Conservation (phyloP, 2,888 invertebrate genomes). For the Laspeyria flexula region DNA sequence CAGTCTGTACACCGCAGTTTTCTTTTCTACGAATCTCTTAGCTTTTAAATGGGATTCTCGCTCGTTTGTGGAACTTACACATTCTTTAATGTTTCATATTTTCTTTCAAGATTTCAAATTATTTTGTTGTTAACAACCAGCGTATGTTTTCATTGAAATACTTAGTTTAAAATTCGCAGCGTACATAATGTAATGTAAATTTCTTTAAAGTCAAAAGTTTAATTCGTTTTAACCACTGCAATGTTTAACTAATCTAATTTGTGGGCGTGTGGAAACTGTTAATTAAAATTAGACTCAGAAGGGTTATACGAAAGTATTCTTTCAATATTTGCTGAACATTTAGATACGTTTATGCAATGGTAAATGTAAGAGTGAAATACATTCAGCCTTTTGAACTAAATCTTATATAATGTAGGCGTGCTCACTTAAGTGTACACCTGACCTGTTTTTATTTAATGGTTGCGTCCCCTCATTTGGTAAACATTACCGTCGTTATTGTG, state of each 20-base stretch:
- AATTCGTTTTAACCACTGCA: background rate
- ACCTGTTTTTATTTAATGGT: conserved; percentile 42
- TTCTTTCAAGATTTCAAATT: conserved; percentile 18
- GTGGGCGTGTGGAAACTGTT: background rate
- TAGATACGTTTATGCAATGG: conserved; percentile 17
- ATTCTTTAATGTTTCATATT: conserved; percentile 28
- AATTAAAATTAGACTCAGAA: conserved; percentile 8
- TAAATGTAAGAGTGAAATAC: conserved; percentile 19
- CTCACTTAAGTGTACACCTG: conserved; percentile 32
- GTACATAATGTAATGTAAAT: background rate
- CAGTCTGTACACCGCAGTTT: conserved; percentile 15
- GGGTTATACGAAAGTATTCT: conserved; percentile 7
- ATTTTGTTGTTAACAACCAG: conserved; percentile 19
- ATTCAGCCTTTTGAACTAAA: conserved; percentile 34
- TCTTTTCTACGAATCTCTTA: conserved; percentile 28
- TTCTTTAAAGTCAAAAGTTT: background rate
- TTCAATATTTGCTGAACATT: conserved; percentile 38
- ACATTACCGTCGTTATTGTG: conserved; percentile 36
- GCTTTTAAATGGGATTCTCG: conserved; percentile 26
- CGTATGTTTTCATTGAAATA: background rate
- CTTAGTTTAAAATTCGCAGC: background rate
- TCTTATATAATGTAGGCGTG: conserved; percentile 27
- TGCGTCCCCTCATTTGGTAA: conserved; percentile 36
- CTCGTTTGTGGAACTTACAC: conserved; percentile 25
- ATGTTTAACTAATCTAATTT: background rate